These are phyloP conservation scores for Nymphalis polychloros DNA, from an alignment of 2,888 invertebrate genomes.

Conservation along the genomic window DNA sequence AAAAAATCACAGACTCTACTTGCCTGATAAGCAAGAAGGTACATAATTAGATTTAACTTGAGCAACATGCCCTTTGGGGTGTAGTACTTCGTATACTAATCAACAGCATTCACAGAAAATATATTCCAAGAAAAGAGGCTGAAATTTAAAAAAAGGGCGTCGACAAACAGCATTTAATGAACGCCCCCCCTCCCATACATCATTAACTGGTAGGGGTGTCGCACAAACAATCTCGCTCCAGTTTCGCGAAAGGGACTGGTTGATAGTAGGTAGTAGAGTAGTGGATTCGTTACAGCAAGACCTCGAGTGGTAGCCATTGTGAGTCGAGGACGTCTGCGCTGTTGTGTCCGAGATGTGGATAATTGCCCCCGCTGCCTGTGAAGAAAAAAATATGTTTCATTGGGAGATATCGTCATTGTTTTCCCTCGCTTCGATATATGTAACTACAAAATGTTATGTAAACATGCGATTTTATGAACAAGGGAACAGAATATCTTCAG, in stretches of 20 bases:
- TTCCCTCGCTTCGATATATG: slow-evolving; percentile 39
- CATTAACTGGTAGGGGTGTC: slow-evolving; percentile 73
- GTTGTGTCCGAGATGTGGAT: slow-evolving; percentile 79
- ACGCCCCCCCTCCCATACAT: slow-evolving; percentile 64
- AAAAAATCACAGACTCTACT: slow-evolving; percentile 40
- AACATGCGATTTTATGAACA: slow-evolving; percentile 1
- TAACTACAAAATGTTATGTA: slow-evolving; percentile 17
- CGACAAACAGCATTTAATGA: slow-evolving; percentile 68
- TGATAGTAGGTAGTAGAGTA: slow-evolving; percentile 72
- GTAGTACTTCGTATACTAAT: slow-evolving; percentile 45
- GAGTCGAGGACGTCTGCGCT: slow-evolving; percentile 75
- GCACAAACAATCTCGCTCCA: slow-evolving; percentile 76
- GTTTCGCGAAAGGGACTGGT: slow-evolving; percentile 71
- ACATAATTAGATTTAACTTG: slow-evolving; percentile 45
- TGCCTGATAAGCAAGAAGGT: slow-evolving; percentile 43
- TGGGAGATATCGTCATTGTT: slow-evolving; percentile 50
- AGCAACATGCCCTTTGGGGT: slow-evolving; percentile 40
- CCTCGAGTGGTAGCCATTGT: slow-evolving; percentile 77
- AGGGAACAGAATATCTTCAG: background rate
- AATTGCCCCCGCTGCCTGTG: slow-evolving; percentile 72
- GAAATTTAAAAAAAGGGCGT: slow-evolving; percentile 55
- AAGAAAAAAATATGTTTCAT: slow-evolving; percentile 49
- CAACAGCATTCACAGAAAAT: slow-evolving; percentile 48
- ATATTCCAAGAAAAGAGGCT: slow-evolving; percentile 46
- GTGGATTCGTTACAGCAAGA: slow-evolving; percentile 78